Evolutionary conservation across 2,888 invertebrate species (phyloP), one percentile per base, ranked within the genome.

Genomic region (Ectemnius continuus): DNA sequence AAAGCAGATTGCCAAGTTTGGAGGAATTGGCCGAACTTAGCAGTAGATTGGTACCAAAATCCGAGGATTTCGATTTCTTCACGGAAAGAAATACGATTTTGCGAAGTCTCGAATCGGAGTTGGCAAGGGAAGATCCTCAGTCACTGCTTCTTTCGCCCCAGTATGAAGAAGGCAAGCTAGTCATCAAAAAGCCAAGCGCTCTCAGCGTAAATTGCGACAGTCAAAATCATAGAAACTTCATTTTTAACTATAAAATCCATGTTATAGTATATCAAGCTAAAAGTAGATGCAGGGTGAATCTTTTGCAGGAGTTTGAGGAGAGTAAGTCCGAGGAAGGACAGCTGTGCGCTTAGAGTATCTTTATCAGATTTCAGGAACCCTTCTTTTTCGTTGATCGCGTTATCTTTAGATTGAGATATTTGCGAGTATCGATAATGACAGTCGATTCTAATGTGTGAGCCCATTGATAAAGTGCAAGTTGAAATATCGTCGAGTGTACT

Each of bases 191-290:
- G 57, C 70, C 61, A 20, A 57, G 58, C 47, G 26, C 52, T 13
- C 36, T 65, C 18, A 23, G 45, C 6, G 20, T 45, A 4, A 48
- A 75, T 2, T 1, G 45, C 8, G 36, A 57, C 1, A 52, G 11
- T 18, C 36, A n/a, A 14, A 61, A 36, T n/a, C 59, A 69, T 46
- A 81, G 63, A 6, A 60, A 68, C 16, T 86, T 87, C 58, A 66
- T 84, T 8, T 87, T 86, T 28, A 83, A 86, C 63, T 86, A 87
- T 75, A 73, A 75, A 5, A 93, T 94, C 83, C 94, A 94, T 91
- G 90, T 92, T 73, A 92, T 94, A 78, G 91, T 93, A 71, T 95
- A 94, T 84, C 92, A 93, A 57, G 72, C 75, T 18, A 78, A 58
- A 11, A 82, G 67, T 36, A 78, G 70, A 14, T 77, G 76, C 56